Base-by-base conservation (phyloP, 1,140 invertebrate species). In the Branchinecta lynchi region DNA sequence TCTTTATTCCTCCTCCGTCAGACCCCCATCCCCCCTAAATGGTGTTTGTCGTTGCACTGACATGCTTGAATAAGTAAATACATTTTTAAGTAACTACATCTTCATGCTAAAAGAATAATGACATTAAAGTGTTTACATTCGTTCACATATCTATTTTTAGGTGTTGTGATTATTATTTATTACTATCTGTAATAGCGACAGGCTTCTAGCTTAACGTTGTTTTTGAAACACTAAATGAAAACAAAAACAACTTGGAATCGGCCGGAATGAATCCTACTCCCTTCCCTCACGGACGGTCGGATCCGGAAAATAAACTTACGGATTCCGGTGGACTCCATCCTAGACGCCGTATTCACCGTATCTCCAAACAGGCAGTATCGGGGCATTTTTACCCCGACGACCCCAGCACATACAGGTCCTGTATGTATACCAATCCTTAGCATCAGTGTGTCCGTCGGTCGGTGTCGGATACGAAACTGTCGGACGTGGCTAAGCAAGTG, bases 201-300 rank as follows among this genome's bases (percentile, higher is more conserved):
- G 82, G 10, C 93, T 93, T 75, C 91, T 95, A 43, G 90, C 92
- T 78, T 97, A 93, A 92, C 96, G 95, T 69, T 93, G n/a, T 82
- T 0, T 89, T 92, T 7, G 90, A 60, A 15, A 60, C 6, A 15
- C 2, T 60, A 60, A n/a, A 15, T 60, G 3, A 20, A 60, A 60
- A 60, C 1, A 12, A 60, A 12, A 12, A 60, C 1, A 20, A 51
- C n/a, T 43, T n/a, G 32, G 32, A n/a, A 17, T 68, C 45, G 43
- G 43, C 7, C 7, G 21, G 20, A 12, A 7, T 17, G 8, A 21
- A 44, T 69, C 20, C 43, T 43, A n/a, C 32, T 5, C 32, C 32
- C 32, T 32, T 32, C 32, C 32, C 32, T 32, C 32, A 32, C 32
- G 32, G 32, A 32, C 32, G 32, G 32, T 32, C 32, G 32, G 5